Base-by-base conservation (phyloP, 64 coral and sea anemone species). In the Acropora tenuis region DNA sequence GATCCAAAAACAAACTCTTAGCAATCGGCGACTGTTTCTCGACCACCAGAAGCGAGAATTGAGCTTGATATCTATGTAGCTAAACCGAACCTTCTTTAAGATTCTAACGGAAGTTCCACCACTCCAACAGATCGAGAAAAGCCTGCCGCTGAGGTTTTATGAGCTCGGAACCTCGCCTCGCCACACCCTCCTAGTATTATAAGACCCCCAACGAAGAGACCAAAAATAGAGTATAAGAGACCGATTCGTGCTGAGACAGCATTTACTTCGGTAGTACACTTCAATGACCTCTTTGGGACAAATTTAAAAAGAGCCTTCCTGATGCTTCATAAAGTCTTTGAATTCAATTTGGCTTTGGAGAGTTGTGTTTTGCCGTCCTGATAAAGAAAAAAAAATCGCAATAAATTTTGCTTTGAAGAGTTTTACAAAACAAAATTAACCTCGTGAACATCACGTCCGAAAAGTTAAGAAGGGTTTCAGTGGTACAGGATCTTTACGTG, bases 111-210 rank as follows among this genome's bases (percentile, higher is more conserved):
- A 85, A 85, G 82, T 85, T 72, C 61, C 43, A 19, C 15, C 68
- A 45, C 61, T 69, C 16, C 44, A 85, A 71, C 63, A 30, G 40
- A 78, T 48, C 75, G 45, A 78, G 75, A 42, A 30, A 30, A 47
- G 82, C 46, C 65, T 65, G 82, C 65, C 82, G 45, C 45, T 30
- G 30, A 30, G 45, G 15, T 85, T 85, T 71, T 85, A 85, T 71
- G 82, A 13, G 82, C 82, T 85, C 15, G 72, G 82, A 85, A 85
- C 82, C 82, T 85, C 66, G 82, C 84, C 86, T 86, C 91, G 91
- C 84, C 91, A 87, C 91, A 87, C 91, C 91, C 91, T 92, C 91
- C 17, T 19, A 50, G 49, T 93, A 87, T 30, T 93, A 93, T 93
- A 79, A 0, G n/a, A 93, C 91, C 91, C 91, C 91, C 91, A 57